phyloP scores from a whole-genome alignment of 2,888 invertebrate genomes.

The Catocala sponsa region DNA sequence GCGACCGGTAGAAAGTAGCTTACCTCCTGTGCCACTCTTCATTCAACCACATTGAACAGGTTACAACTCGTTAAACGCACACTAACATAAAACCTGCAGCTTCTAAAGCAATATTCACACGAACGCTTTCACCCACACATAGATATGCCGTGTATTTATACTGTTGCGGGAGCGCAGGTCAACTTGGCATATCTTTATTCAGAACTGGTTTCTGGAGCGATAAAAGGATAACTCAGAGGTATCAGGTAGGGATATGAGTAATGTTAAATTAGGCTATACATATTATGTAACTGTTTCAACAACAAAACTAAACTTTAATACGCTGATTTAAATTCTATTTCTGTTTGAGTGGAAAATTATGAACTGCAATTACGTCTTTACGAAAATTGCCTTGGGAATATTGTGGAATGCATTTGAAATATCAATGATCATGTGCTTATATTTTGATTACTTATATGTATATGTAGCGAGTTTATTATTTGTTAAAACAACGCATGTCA shows the following conservation, averaged over 20 bases:
- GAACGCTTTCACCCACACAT: constrained; percentile 60
- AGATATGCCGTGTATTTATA: constrained; percentile 40
- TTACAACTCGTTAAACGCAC: constrained; percentile 78
- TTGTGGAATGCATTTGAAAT: no score
- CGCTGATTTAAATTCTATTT: no score
- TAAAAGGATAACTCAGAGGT: constrained; percentile 80
- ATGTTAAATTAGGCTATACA: constrained; percentile 21
- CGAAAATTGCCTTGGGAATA: no score
- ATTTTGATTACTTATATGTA: no score
- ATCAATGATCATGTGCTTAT: no score
- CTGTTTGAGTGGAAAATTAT: no score
- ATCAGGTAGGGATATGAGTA: constrained; percentile 31
- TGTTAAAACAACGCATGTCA: no score
- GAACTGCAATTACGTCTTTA: no score
- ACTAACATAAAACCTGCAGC: constrained; percentile 54
- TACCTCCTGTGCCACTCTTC: constrained; percentile 84
- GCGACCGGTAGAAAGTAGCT: constrained; percentile 84
- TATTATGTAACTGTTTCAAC: constrained; percentile 17
- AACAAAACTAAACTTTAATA: background rate
- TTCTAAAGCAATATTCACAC: constrained; percentile 50
- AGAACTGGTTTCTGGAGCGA: constrained; percentile 80
- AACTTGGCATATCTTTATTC: constrained; percentile 72
- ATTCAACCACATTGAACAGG: constrained; percentile 84
- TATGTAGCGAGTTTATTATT: no score
- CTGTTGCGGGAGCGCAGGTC: constrained; percentile 77